These are phyloP conservation scores for Drymonia ruficornis DNA, from an alignment of 2,888 invertebrate genomes.

Conservation along the genomic window DNA sequence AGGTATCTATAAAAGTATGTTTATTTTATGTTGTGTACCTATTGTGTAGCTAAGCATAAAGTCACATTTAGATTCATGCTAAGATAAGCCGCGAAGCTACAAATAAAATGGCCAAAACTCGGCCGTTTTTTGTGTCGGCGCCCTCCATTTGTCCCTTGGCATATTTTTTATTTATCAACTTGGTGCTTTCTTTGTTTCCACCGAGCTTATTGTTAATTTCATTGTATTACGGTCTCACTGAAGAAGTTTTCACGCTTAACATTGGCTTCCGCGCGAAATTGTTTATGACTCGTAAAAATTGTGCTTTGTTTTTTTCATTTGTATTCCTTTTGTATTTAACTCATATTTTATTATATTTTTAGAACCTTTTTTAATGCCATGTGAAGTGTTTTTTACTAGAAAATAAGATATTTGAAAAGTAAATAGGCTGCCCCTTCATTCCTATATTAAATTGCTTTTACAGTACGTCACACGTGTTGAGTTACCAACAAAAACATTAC, in stretches of 20 bases:
- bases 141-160: conserved; percentile 59
- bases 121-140: conserved; percentile 43
- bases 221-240: conserved; percentile 53
- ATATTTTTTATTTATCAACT: conserved; percentile 66
- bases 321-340: conserved; percentile 23
- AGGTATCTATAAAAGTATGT: too few species aligned
- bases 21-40: too few species aligned
- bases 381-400: too few species aligned
- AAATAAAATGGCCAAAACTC: conserved; percentile 45
- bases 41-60: conserved; percentile 2
- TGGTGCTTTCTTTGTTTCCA: conserved; percentile 58
- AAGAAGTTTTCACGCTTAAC: conserved; percentile 51
- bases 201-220: conserved; percentile 62
- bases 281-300: conserved; percentile 54
- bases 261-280: conserved; percentile 52
- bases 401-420: too few species aligned
- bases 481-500: too few species aligned
- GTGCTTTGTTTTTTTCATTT: conserved; percentile 40
- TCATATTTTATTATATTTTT: conserved; percentile 21
- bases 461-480: too few species aligned
- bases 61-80: conserved; percentile 6
- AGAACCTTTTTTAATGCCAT: conserved; percentile 14
- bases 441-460: too few species aligned
- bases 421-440: too few species aligned
- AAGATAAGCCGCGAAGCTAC: conserved; percentile 38